Evolutionary conservation across 2,797 vertebrate genomes (phyloP).

Genomic region (Mus caroli): DNA sequence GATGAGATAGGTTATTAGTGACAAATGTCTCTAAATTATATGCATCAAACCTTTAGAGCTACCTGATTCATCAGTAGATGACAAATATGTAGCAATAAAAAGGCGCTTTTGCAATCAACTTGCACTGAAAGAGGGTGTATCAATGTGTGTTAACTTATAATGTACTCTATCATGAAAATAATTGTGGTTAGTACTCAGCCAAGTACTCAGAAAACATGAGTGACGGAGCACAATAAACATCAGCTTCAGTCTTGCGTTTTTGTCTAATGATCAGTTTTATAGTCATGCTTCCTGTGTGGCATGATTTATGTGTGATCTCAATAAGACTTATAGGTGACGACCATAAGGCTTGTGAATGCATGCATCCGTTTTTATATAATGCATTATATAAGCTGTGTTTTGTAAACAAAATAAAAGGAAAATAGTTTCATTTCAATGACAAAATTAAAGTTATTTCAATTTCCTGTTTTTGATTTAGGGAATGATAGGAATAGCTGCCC

Average conservation of each 20-base stretch:
- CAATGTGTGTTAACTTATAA: neutral
- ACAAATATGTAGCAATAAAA: neutral
- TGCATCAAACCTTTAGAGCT: neutral
- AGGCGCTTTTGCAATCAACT: neutral
- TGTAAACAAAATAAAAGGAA: conserved; percentile 54
- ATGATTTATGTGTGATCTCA: conserved; percentile 53
- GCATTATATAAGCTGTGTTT: neutral
- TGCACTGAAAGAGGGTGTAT: neutral
- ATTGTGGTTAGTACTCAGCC: neutral
- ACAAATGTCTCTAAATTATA: neutral
- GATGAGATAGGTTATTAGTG: neutral
- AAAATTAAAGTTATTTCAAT: neutral
- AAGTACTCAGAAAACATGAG: accelerated
- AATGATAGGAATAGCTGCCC: conserved; percentile 4
- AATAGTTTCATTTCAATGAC: neutral
- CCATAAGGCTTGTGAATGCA: neutral
- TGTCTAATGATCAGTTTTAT: neutral
- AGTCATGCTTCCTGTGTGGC: neutral
- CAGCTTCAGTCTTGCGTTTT: neutral
- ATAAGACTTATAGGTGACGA: conserved; percentile 29
- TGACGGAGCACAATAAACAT: neutral
- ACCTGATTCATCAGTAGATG: neutral
- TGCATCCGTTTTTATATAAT: conserved; percentile 28
- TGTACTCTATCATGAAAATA: neutral
- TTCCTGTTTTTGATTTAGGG: conserved; percentile 5